phyloP scores from a whole-genome alignment of 2,797 vertebrate species.

The Ptychobarbus kaznakovi region DNA sequence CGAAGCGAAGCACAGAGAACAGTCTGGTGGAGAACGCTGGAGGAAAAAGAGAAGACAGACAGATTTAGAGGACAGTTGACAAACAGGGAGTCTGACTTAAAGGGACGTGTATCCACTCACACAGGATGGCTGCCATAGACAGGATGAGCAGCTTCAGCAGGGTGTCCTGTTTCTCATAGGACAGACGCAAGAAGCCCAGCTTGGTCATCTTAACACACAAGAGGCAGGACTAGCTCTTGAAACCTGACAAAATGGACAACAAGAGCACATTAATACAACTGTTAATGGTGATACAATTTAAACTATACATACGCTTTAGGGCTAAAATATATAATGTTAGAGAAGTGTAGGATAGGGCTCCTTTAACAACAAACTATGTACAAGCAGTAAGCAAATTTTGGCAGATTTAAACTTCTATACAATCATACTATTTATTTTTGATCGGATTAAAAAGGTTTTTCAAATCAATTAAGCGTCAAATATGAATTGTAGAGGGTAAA shows the following conservation, averaged over 20 bases:
- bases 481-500: neutral
- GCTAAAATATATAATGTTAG: neutral
- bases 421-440: neutral
- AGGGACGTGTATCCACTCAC: conserved; percentile 79
- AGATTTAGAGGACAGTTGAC: neutral
- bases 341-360: neutral
- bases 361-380: neutral
- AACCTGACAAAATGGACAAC: conserved; percentile 68
- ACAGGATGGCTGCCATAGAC: conserved; percentile 96
- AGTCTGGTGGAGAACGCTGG: conserved; percentile 96
- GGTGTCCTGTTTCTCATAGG: conserved; percentile 99
- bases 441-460: neutral
- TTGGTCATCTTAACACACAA: conserved; percentile 90
- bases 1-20: conserved; percentile 96
- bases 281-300: neutral
- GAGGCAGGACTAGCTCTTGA: conserved; percentile 71
- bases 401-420: neutral
- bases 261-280: neutral
- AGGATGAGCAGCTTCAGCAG: conserved; percentile 98
- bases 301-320: neutral
- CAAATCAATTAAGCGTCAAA: neutral
- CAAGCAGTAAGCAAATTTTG: neutral
- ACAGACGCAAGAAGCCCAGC: conserved; percentile 94
- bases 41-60: conserved; percentile 40
- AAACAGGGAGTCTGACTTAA: neutral